These are phyloP conservation scores for Pristis pectinata DNA, from an alignment of 2,797 vertebrate genomes.

Conservation along the genomic window DNA sequence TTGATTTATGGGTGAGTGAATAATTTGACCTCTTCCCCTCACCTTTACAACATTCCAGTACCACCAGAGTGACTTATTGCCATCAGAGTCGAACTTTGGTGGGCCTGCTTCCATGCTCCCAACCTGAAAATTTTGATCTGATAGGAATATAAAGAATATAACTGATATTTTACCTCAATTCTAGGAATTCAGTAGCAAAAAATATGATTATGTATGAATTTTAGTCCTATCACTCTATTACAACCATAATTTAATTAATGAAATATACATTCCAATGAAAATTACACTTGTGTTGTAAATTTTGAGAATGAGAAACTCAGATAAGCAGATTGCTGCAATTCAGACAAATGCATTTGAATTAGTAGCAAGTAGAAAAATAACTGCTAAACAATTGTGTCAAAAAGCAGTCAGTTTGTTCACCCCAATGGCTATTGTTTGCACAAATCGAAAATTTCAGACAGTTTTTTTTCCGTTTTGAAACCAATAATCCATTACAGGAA, in stretches of 20 bases:
- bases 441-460: not conserved
- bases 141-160: not conserved
- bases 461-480: not conserved
- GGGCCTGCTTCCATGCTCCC: too few relatives aligned
- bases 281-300: not conserved
- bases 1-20: not conserved
- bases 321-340: not conserved
- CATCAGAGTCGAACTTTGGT: not conserved
- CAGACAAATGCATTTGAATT: not conserved
- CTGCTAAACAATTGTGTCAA: not conserved
- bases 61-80: not conserved
- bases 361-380: not conserved
- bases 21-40: not conserved
- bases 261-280: not conserved
- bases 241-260: not conserved
- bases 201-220: not conserved
- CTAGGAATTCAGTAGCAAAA: not conserved
- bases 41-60: not conserved
- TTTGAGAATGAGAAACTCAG: not conserved
- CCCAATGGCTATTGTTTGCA: not conserved
- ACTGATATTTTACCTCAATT: not conserved
- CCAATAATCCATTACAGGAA: not conserved
- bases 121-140: not conserved
- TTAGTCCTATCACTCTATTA: not conserved
- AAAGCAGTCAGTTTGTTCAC: too few relatives aligned